A percentile compares a stretch with the other conserved stretches of the same genome.
These are phyloP conservation scores for Suncus etruscus DNA, from an alignment of 2,113 vertebrate species.

Conservation along the genomic window DNA sequence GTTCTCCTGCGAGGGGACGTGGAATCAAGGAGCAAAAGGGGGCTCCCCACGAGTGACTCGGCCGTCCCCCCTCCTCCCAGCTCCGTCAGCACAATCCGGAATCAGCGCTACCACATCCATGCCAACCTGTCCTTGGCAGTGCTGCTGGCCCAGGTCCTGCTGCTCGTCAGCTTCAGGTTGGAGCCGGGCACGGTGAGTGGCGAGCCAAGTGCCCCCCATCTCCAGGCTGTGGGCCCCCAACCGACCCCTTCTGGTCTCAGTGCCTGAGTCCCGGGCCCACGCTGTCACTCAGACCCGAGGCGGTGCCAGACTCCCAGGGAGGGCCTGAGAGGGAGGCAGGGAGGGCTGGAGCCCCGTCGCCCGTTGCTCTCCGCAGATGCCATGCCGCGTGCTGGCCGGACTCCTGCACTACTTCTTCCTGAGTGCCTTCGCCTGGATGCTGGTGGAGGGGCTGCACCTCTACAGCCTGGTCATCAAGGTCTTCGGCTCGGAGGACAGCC, in stretches of 20 bases:
- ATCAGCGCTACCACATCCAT: constrained; percentile 98
- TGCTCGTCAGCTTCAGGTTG: constrained; percentile 94
- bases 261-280: no score
- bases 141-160: constrained; percentile 94
- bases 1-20: not conserved
- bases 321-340: not conserved
- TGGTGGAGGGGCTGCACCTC: constrained; percentile 97
- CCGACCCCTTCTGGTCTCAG: no score
- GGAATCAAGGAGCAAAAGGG: rapidly evolving
- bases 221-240: not conserved
- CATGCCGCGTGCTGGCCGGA: constrained; percentile 93
- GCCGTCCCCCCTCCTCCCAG: not conserved
- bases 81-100: constrained; percentile 86
- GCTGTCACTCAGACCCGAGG: not conserved
- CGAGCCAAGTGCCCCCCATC: not conserved
- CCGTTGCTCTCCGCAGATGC: constrained; percentile 85
- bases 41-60: no score
- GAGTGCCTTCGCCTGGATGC: constrained; percentile 97
- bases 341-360: not conserved
- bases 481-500: constrained; percentile 97
- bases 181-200: constrained; percentile 90
- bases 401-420: constrained; percentile 98
- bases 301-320: not conserved
- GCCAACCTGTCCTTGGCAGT: constrained; percentile 96
- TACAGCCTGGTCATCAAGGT: constrained; percentile 98